Percentiles rank a stretch among this genome's conserved stretches.
Evolutionary conservation across 1,140 invertebrate genomes (phyloP).

Genomic region (Chelonus insularis): DNA sequence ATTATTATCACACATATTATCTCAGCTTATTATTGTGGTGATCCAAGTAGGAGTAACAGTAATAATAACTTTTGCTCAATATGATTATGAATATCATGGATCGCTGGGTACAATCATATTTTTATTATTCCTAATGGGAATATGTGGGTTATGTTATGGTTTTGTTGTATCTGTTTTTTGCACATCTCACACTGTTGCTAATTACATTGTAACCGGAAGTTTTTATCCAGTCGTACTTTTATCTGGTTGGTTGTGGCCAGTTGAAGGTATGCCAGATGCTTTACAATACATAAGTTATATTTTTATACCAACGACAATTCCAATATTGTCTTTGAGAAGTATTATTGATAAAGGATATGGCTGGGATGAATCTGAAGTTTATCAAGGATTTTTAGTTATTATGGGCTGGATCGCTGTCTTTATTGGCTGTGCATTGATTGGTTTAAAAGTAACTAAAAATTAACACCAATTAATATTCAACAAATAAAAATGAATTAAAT

Average conservation of each 20-base stretch:
- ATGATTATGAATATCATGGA: constrained; percentile 66
- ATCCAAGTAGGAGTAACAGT: constrained; percentile 69
- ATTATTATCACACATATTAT: constrained; percentile 74
- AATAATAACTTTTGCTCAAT: constrained; percentile 64
- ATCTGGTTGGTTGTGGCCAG: constrained; percentile 86
- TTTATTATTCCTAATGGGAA: constrained; percentile 64
- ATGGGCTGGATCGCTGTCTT: constrained; percentile 62
- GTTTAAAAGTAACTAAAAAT: no score
- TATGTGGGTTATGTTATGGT: constrained; percentile 74
- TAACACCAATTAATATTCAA: no score
- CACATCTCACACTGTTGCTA: constrained; percentile 75
- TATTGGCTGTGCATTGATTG: no score
- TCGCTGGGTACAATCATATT: constrained; percentile 62
- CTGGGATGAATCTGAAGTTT: constrained; percentile 62
- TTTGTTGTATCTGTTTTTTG: constrained; percentile 81
- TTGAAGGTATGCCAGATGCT: constrained; percentile 73
- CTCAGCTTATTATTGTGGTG: constrained; percentile 73
- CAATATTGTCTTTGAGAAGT: constrained; percentile 66
- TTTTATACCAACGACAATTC: constrained; percentile 69
- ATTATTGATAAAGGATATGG: constrained; percentile 67
- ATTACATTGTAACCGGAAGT: constrained; percentile 81
- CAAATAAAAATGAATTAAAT: no score
- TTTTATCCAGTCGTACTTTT: constrained; percentile 86
- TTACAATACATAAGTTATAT: constrained; percentile 64
- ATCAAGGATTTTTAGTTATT: constrained; percentile 64